Base-by-base conservation (phyloP, 2,888 invertebrate genomes). In the Carpatolechia fugitivella region DNA sequence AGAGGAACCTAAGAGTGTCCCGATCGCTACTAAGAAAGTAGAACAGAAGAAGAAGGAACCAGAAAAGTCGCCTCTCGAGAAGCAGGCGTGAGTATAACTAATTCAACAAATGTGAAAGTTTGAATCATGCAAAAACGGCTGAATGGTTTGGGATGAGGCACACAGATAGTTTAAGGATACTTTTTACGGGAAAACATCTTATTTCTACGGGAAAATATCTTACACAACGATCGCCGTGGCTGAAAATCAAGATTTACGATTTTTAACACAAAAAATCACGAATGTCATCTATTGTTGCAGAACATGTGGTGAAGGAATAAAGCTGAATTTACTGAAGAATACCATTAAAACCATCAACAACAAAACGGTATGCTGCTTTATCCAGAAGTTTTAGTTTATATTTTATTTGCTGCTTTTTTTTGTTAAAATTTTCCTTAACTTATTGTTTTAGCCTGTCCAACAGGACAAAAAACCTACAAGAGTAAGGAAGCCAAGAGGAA, bases 1-100 rank as follows among this genome's bases (percentile, higher is more conserved):
- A 0, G 94, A 94, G 59, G 93, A 94, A 69, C 94, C 95, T 30
- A 95, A 95, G 81, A 82, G 87, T 75, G 83, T 90, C 73, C 85
- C 90, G 47, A 81, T 83, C 70, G 71, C 80, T 58, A 85, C 75
- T 76, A 90, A 87, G 70, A 88, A 88, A 76, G 77, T 82, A 58
- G 90, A 90, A 68, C 86, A 83, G 69, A 89, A 90, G 75, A 89
- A 90, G 69, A 89, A 89, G 57, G 90, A 89, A 67, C 79, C 81
- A 16, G 90, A 90, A 59, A 85, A 86, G 69, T 41, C 74, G 38
- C 57, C 70, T 46, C 58, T 82, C 69, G 89, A 90, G 64, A 87
- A 82, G 68, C 82, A 78, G 49, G 78, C 65, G 89, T 89, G 69
- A 77, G 73, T 65, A 50, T 10, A 10, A 24, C 3, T 24, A 4